Evolutionary conservation across 2,113 vertebrate species (phyloP).

Genomic region (Cyanocitta stelleri): DNA sequence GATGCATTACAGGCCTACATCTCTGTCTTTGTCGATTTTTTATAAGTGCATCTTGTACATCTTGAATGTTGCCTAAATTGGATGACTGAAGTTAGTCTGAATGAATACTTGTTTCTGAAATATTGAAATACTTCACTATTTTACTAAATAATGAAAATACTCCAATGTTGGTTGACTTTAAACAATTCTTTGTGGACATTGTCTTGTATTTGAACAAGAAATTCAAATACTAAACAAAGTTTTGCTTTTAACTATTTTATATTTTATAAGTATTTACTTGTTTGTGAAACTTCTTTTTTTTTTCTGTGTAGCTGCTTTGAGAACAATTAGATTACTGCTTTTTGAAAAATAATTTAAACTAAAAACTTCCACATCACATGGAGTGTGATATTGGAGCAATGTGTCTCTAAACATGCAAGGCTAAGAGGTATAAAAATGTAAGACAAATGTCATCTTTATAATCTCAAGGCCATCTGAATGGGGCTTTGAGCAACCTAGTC

Average conservation of each 20-base stretch:
- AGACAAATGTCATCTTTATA: background rate
- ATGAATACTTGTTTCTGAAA: background rate
- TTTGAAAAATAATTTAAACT: background rate
- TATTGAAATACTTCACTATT: background rate
- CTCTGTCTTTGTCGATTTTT: background rate
- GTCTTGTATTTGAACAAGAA: background rate
- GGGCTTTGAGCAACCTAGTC: background rate
- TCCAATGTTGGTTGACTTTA: background rate
- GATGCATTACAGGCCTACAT: background rate
- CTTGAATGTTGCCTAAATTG: background rate
- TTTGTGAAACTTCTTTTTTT: background rate
- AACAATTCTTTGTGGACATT: background rate
- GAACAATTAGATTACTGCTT: background rate
- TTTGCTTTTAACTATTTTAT: background rate
- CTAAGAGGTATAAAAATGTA: background rate
- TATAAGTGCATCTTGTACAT: background rate
- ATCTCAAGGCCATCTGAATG: background rate
- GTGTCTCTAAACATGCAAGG: background rate
- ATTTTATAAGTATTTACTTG: background rate
- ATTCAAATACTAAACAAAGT: background rate
- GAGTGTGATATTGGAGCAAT: background rate
- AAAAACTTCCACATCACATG: background rate
- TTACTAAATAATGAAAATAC: background rate
- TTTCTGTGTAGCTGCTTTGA: background rate
- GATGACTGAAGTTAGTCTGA: background rate